phyloP scores from a whole-genome alignment of 2,797 vertebrate species.

The Siniperca scherzeri region DNA sequence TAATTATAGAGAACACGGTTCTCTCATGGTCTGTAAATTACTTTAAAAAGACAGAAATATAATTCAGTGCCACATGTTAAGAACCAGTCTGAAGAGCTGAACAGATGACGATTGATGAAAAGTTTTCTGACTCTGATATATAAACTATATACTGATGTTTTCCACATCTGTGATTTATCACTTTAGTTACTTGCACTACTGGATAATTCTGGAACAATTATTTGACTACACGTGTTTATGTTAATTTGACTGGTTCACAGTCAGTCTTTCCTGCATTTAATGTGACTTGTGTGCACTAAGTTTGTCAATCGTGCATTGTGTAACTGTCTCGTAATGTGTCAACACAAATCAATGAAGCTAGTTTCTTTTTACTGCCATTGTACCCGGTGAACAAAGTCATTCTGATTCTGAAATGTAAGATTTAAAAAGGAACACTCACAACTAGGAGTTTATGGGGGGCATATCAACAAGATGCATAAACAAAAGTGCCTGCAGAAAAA shows the following conservation, averaged over 20 bases:
- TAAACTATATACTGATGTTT: not conserved
- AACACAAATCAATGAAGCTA: slow-evolving; percentile 5
- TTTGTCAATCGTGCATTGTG: slow-evolving; percentile 8
- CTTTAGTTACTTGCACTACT: not conserved
- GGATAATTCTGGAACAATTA: not conserved
- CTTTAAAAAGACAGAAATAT: slow-evolving; percentile 48
- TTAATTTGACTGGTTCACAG: not conserved
- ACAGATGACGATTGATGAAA: not conserved
- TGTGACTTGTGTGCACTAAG: not conserved
- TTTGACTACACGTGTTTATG: slow-evolving; percentile 4
- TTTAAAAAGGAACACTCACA: not conserved
- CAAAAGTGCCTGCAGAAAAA: slow-evolving; percentile 3
- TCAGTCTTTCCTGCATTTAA: not conserved
- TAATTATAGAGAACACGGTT: slow-evolving; percentile 66
- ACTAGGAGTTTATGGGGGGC: not conserved
- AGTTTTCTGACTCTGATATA: not conserved
- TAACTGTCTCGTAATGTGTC: not conserved
- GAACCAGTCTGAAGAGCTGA: slow-evolving; percentile 5
- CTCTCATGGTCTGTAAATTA: slow-evolving; percentile 53
- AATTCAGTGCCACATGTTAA: slow-evolving; percentile 34
- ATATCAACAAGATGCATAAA: slow-evolving; percentile 24
- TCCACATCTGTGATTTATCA: slow-evolving; percentile 3
- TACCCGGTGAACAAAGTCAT: not conserved
- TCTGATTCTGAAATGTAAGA: not conserved
- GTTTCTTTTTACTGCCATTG: not conserved